Base-by-base conservation (phyloP, 2,797 vertebrate genomes). In the Macroramphosus scolopax region DNA sequence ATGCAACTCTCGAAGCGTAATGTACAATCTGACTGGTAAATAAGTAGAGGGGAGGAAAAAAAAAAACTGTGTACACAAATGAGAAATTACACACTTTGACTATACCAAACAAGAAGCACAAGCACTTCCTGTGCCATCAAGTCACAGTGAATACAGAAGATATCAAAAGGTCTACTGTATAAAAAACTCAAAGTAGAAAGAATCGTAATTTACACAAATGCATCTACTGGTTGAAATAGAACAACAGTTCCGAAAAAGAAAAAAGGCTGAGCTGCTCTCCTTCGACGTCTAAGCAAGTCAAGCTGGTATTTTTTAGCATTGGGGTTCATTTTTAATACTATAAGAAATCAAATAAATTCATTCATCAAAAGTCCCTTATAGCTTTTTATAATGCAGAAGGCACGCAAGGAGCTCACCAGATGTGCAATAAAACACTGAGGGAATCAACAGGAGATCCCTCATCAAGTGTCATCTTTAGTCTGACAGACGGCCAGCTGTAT, bases 161-260 rank as follows among this genome's bases (percentile, higher is more conserved):
- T 88, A 84, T 87, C 67, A 87, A 86, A 88, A 84, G 45, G 60
- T 78, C 57, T 63, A 83, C 71, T 35, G 80, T 87, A 83, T 87
- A 78, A 86, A 86, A 86, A 83, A 79, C 82, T 84, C 71, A 81
- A 83, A 81, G 73, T 89, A 84, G 63, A 87, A 88, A 88, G 80
- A 68, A 52, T 58, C 83, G 79, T 15, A 30, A 67, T 84, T 64
- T 82, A 81, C 81, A 78, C 70, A 75, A 80, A 86, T 64, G 62
- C 61, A 62, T 77, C 54, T 72, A 59, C 53, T 45, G 39, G 53
- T 75, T 77, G 42, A 39, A 22, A 33, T 34, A 50, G 42, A 68
- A 61, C 68, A 33, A 38, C 54, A 64, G 67, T 64, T 75, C 50
- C 53, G 60, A 78, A 63, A 71, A 52, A 63, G n/a, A n/a, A n/a